phyloP scores from a whole-genome alignment of 2,888 invertebrate genomes.

The Dicyrtoma fusca region DNA sequence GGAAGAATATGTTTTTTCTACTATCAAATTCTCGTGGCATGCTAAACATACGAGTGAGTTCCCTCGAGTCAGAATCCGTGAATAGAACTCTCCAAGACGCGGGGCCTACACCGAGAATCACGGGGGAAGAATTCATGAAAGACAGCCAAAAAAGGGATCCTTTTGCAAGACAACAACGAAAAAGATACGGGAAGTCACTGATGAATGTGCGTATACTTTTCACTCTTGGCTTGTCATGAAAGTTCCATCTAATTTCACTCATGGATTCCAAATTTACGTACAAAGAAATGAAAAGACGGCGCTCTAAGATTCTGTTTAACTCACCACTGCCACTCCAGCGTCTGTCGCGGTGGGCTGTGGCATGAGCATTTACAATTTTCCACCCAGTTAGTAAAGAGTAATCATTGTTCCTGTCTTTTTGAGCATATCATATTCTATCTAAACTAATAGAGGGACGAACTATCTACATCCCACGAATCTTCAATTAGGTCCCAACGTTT shows the following conservation, averaged over 20 bases:
- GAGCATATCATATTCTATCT: no score
- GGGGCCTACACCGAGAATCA: background rate
- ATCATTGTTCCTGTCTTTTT: no score
- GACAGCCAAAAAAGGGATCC: conserved; percentile 16
- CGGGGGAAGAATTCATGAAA: conserved; percentile 17
- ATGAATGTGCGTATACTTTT: background rate
- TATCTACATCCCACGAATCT: no score
- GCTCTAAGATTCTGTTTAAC: conserved; percentile 3
- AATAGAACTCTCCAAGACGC: background rate
- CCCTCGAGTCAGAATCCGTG: background rate
- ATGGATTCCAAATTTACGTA: conserved; percentile 27
- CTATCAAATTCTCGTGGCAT: background rate
- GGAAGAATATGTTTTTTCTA: background rate
- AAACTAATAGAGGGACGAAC: no score
- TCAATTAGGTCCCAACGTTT: no score
- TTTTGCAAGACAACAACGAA: background rate
- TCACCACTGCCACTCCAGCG: background rate
- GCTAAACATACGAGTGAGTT: background rate
- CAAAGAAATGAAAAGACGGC: conserved; percentile 26
- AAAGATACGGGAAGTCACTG: background rate
- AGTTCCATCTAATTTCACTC: conserved; percentile 30
- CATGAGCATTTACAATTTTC: background rate
- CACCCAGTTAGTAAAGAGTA: no score
- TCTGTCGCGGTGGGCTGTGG: background rate
- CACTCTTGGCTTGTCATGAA: conserved; percentile 29